Evolutionary conservation across 2,888 invertebrate species (phyloP).

Genomic region (Tetrapedia diversipes): DNA sequence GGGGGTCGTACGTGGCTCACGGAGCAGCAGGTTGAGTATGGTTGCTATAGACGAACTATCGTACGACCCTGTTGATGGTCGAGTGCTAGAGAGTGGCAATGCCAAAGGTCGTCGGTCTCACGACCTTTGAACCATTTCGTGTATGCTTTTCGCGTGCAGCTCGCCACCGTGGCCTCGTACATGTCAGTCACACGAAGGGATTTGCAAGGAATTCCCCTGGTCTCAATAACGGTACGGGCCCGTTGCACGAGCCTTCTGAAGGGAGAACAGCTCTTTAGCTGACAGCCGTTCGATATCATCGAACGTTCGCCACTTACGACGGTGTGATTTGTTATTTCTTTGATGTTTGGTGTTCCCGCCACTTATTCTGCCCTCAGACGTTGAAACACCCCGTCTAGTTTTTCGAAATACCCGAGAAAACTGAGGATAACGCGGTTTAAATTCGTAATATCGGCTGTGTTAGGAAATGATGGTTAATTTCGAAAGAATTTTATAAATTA

Average conservation of each 20-base stretch:
- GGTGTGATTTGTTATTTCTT: conserved; percentile 19
- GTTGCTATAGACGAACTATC: conserved; percentile 60
- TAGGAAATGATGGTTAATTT: too few relatives aligned
- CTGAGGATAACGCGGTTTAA: too few relatives aligned
- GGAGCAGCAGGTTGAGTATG: too few relatives aligned
- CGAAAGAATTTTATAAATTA: too few relatives aligned
- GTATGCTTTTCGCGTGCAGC: conserved; percentile 58
- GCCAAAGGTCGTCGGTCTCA: conserved; percentile 70
- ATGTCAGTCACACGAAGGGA: conserved; percentile 54
- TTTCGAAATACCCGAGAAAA: too few relatives aligned
- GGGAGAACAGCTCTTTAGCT: conserved; percentile 18
- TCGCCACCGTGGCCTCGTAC: conserved; percentile 43
- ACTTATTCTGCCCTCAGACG: not conserved
- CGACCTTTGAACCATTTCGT: conserved; percentile 73
- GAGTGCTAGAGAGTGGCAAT: conserved; percentile 62
- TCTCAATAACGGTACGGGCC: conserved; percentile 42
- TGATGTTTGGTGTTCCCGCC: too few relatives aligned
- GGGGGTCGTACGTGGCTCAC: too few relatives aligned
- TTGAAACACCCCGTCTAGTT: too few relatives aligned
- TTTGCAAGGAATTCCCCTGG: conserved; percentile 43
- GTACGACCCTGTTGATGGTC: conserved; percentile 67
- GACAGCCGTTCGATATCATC: conserved; percentile 14
- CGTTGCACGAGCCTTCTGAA: conserved; percentile 41
- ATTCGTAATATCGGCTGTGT: too few relatives aligned
- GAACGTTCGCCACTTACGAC: conserved; percentile 2